Conservation (phyloP, 1,140 invertebrate genomes). For the Trichonephila inaurata region DNA sequence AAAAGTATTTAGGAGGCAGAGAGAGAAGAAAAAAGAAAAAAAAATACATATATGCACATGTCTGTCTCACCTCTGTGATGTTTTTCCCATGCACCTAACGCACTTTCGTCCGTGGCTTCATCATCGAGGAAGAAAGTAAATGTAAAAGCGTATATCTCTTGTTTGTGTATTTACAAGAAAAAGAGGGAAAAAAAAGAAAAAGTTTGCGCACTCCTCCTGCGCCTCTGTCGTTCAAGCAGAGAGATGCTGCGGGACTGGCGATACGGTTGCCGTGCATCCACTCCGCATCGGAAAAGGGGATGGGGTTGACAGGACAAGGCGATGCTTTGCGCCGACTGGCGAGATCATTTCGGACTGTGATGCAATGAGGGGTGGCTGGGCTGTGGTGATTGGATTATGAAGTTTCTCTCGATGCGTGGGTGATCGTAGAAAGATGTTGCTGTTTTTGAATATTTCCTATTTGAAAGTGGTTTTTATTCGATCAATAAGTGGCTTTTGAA, state of each 20-base stretch:
- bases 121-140: neutral
- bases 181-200: conserved; percentile 4
- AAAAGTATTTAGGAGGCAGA: neutral
- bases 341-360: neutral
- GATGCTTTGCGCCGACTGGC: neutral
- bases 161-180: neutral
- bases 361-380: neutral
- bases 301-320: conserved; percentile 1
- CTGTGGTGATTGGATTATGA: neutral
- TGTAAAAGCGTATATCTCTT: neutral
- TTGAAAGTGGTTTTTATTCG: no score
- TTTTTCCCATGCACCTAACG: neutral
- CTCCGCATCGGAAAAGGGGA: conserved; percentile 33
- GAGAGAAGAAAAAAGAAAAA: conserved; percentile 8
- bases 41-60: neutral
- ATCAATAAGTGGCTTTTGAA: no score
- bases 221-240: conserved; percentile 9
- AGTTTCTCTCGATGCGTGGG: no score
- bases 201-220: conserved; percentile 12
- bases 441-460: no score
- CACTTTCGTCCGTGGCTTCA: neutral
- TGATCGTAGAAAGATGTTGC: no score
- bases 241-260: conserved; percentile 53
- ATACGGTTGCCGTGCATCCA: conserved; percentile 12
- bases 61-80: conserved; percentile 6